A percentile compares a stretch with the other conserved stretches of the same genome.
Evolutionary conservation across 2,113 vertebrate genomes (phyloP).

Genomic region (Tragulus kanchil): DNA sequence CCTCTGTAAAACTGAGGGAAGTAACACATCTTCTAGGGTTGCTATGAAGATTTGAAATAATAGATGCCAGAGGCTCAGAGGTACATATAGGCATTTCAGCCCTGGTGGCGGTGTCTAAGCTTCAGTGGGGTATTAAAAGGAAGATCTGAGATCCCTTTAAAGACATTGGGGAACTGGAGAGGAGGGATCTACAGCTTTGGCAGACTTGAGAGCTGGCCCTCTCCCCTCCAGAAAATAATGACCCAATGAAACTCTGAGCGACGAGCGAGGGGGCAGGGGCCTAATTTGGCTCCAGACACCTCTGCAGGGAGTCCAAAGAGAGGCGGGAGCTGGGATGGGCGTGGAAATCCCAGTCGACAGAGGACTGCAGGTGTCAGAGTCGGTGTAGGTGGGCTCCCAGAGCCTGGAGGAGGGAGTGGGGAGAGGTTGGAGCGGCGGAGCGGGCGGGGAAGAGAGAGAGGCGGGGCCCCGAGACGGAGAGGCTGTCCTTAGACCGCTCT

Average conservation of each 20-base stretch:
- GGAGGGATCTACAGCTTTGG: slow-evolving; percentile 54
- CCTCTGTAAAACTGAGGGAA: slow-evolving; percentile 39
- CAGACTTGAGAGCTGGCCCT: slow-evolving; percentile 61
- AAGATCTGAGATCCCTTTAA: slow-evolving; percentile 59
- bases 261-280: slow-evolving; percentile 38
- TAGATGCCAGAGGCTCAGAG: background rate
- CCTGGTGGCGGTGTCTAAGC: background rate
- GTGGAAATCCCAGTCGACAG: background rate
- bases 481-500: slow-evolving; percentile 76
- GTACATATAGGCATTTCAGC: slow-evolving; percentile 37
- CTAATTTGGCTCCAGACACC: slow-evolving; percentile 54
- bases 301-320: slow-evolving; percentile 55
- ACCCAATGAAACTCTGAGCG: slow-evolving; percentile 63
- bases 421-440: slow-evolving; percentile 16
- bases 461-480: slow-evolving; percentile 27
- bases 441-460: slow-evolving; percentile 49
- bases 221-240: slow-evolving; percentile 44
- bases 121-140: background rate
- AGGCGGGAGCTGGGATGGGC: slow-evolving; percentile 70
- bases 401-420: background rate
- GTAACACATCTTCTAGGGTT: background rate
- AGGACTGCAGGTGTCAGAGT: slow-evolving; percentile 76
- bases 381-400: slow-evolving; percentile 56
- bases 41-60: slow-evolving; percentile 47
- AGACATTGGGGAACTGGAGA: slow-evolving; percentile 41